Evolutionary conservation across 2,113 vertebrate genomes (phyloP).

Genomic region (Eulacestoma nigropectus): DNA sequence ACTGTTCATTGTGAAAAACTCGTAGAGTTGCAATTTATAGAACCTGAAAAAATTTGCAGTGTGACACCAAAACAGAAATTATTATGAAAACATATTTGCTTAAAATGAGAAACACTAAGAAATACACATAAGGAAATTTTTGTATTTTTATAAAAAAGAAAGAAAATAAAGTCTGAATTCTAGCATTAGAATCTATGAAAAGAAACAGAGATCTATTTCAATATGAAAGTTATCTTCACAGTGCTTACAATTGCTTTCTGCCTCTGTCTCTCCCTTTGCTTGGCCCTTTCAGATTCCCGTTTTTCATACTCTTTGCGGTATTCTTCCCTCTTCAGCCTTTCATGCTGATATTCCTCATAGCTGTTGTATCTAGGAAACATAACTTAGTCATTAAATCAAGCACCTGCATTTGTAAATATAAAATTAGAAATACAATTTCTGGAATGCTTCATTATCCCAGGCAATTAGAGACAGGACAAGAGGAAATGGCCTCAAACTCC

Average conservation of each 20-base stretch:
- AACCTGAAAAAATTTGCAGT: not conserved
- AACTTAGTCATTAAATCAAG: slow-evolving; percentile 68
- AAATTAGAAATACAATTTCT: slow-evolving; percentile 2
- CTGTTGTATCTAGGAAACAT: slow-evolving; percentile 88
- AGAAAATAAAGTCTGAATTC: not conserved
- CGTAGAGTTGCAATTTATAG: not conserved
- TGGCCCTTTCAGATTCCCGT: slow-evolving; percentile 89
- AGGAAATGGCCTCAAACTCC: not conserved
- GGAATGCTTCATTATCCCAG: not conserved
- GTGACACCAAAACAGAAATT: not conserved
- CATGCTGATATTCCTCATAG: slow-evolving; percentile 96
- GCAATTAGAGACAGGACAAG: not conserved
- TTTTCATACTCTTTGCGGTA: slow-evolving; percentile 89
- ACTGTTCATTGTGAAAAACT: not conserved
- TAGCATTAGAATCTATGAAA: not conserved
- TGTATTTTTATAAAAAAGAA: not conserved
- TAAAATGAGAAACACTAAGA: not conserved
- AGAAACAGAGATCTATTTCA: slow-evolving; percentile 20
- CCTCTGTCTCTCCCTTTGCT: slow-evolving; percentile 88
- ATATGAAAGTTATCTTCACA: slow-evolving; percentile 26
- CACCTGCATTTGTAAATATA: not conserved
- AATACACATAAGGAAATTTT: not conserved
- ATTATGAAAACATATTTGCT: not conserved
- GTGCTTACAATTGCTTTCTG: slow-evolving; percentile 95
- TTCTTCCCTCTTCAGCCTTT: slow-evolving; percentile 93